Evolutionary conservation across 2,888 invertebrate genomes (phyloP).

Genomic region (Tillus elongatus): DNA sequence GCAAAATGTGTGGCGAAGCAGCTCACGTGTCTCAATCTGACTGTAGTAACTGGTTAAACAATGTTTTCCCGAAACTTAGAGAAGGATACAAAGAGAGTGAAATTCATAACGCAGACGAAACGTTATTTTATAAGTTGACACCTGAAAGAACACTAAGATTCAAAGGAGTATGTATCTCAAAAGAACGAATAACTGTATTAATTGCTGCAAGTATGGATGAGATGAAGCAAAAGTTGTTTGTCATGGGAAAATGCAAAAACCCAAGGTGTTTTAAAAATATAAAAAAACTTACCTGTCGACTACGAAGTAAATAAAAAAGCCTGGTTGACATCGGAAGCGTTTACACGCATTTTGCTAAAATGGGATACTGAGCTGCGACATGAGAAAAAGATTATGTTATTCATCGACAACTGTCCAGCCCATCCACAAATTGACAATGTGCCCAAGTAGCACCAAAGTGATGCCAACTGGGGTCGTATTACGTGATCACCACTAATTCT

Average conservation of each 20-base stretch:
- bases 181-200: constrained; percentile 23
- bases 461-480: no score
- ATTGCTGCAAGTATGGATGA: constrained; percentile 25
- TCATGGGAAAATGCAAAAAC: constrained; percentile 23
- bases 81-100: constrained; percentile 12
- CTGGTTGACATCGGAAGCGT: constrained; percentile 33
- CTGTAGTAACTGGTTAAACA: constrained; percentile 20
- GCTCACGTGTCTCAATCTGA: constrained; percentile 21
- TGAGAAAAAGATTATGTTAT: constrained; percentile 26
- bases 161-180: constrained; percentile 22
- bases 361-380: constrained; percentile 25
- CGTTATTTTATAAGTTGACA: constrained; percentile 17
- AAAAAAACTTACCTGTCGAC: constrained; percentile 17
- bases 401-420: constrained; percentile 31
- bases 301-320: constrained; percentile 30
- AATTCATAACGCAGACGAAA: constrained; percentile 19
- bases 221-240: constrained; percentile 22
- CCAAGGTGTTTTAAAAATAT: constrained; percentile 26
- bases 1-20: constrained; percentile 27
- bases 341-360: constrained; percentile 19
- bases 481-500: no score
- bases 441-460: no score
- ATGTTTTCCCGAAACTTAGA: constrained; percentile 15
- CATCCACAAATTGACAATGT: constrained; percentile 21
- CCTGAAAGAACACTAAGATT: constrained; percentile 19